Conservation (phyloP, 2,888 invertebrate genomes). For the Conistra vaccinii region DNA sequence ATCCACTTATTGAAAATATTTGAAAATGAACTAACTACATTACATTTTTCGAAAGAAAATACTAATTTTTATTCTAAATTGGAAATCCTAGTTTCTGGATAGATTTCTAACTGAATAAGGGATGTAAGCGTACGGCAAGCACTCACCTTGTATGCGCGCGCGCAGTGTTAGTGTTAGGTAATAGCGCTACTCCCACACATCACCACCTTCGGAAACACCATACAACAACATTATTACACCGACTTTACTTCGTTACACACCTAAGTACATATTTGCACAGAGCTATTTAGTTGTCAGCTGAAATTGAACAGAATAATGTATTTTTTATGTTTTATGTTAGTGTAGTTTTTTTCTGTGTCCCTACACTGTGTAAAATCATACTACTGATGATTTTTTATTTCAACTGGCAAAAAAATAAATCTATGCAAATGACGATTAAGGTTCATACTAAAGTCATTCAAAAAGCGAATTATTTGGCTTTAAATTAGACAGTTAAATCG, state of each 20-base stretch:
- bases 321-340: not conserved
- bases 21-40: not conserved
- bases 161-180: conserved; percentile 83
- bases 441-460: not conserved
- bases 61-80: not conserved
- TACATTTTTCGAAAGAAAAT: not conserved
- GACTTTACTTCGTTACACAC: not conserved
- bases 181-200: conserved; percentile 81
- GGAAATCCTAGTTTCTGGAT: not conserved
- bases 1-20: not conserved
- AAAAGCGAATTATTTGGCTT: conserved; percentile 23
- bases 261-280: not conserved
- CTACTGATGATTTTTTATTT: not conserved
- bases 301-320: not conserved
- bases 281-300: not conserved
- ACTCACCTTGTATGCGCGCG: conserved; percentile 83
- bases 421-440: not conserved
- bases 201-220: conserved; percentile 88
- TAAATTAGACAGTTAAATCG: conserved; percentile 20
- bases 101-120: not conserved
- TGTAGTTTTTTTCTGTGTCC: not conserved
- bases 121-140: conserved; percentile 75
- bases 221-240: conserved; percentile 62
- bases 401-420: not conserved
- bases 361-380: not conserved